phyloP scores from a whole-genome alignment of 2,888 invertebrate genomes.

The Heterodera filipjevi region DNA sequence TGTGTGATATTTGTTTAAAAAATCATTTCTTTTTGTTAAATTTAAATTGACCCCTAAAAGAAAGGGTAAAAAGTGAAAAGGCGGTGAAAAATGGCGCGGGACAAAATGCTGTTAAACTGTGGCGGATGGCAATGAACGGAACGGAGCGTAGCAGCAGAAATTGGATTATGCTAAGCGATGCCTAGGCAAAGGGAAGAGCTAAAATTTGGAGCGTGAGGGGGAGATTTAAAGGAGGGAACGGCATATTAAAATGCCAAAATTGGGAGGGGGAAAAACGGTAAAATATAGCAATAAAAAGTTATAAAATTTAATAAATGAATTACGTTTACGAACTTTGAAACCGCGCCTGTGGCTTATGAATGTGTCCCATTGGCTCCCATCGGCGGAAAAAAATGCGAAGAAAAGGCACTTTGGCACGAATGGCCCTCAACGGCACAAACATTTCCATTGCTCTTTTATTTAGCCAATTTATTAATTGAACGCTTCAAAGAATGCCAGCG shows the following conservation, averaged over 20 bases:
- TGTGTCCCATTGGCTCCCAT: neutral
- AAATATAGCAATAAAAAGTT: no score
- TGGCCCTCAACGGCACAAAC: neutral
- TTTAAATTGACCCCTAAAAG: neutral
- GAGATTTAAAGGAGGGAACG: neutral
- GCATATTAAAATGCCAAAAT: neutral
- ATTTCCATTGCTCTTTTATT: neutral
- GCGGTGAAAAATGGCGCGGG: neutral
- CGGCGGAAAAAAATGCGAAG: neutral
- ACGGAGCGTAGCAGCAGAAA: neutral
- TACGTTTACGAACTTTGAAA: no score
- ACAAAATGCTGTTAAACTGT: neutral
- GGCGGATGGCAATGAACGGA: neutral
- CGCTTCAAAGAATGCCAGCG: neutral
- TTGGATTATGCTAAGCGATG: constrained; percentile 10
- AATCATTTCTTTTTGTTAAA: neutral
- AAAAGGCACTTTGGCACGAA: neutral
- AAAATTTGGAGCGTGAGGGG: neutral
- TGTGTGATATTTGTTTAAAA: no score
- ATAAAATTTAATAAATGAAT: no score
- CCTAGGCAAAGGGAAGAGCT: neutral
- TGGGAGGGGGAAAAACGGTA: neutral
- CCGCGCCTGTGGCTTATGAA: no score
- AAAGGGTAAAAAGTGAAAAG: neutral
- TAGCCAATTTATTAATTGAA: neutral